Evolutionary conservation across 2,888 invertebrate species (phyloP), one percentile per base, ranked within the genome.

Genomic region (Cerceris rybyensis): DNA sequence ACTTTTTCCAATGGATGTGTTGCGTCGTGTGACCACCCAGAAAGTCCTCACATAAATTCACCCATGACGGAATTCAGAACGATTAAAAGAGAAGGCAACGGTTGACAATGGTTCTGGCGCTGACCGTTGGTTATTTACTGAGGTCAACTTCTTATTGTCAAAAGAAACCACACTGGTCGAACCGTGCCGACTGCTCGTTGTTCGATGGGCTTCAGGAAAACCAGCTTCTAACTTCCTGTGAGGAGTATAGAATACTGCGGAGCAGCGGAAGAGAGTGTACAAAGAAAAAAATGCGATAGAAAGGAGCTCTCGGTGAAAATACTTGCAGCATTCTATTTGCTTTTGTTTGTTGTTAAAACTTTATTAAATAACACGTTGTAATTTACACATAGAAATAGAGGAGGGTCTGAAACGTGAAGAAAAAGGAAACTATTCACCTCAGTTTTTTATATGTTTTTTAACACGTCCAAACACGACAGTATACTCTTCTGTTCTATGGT

Each of bases 91-190:
- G 74, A 81, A 78, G 77, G 71, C 70, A 66, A 70, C 55, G 60
- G 58, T 49, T 67, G 70, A 81, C 84, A 78, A 81, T 84, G 70
- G 74, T 54, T 74, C 59, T 70, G 75, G 61, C 28, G 4, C 78
- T 70, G 79, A 59, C 85, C 76, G 59, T 80, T 82, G 78, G 82
- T 86, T 88, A 85, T 88, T 88, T 88, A 88, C 88, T 84, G 83
- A 85, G 81, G 81, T 76, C 74, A 78, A 82, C 75, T 76, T 65
- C 78, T 77, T 73, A 89, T 89, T 89, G 89, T 89, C 75, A 63
- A 59, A 50, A 69, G 70, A 64, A 55, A 74, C 73, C 69, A 50
- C 68, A 46, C 63, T 70, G 79, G 70, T 61, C 76, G 64, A 72
- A 61, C 73, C 57, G 43, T 49, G 63, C 39, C 67, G 68, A 74